Percentiles rank a stretch among this genome's conserved stretches.
Conservation (phyloP, 2,888 invertebrate genomes). For the Hydropsyche betteni region DNA sequence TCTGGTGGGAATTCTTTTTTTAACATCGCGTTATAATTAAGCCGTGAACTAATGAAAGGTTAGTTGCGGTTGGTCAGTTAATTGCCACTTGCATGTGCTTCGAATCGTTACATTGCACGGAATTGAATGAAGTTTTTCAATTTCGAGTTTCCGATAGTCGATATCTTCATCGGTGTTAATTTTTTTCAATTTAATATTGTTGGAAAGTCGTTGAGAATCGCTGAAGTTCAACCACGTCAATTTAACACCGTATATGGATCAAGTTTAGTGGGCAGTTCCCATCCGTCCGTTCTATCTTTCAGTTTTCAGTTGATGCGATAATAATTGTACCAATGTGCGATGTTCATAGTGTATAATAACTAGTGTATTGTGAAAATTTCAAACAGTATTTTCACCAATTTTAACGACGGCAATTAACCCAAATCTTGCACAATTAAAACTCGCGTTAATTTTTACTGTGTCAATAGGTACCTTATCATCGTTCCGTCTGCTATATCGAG, state of each 20-base stretch:
- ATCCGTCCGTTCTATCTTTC: neutral
- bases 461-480: too few species aligned
- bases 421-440: too few species aligned
- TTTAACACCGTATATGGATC: slow-evolving; percentile 19
- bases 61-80: slow-evolving; percentile 20
- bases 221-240: neutral
- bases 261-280: slow-evolving; percentile 8
- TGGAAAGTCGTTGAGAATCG: neutral
- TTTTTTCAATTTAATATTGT: too few species aligned
- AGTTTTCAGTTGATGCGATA: neutral
- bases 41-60: neutral
- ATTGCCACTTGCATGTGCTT: neutral
- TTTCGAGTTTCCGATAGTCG: neutral
- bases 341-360: too few species aligned
- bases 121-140: neutral
- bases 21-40: neutral
- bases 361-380: too few species aligned
- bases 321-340: neutral
- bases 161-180: too few species aligned
- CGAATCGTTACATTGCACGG: neutral
- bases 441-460: too few species aligned
- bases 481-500: too few species aligned
- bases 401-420: too few species aligned
- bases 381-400: too few species aligned
- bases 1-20: too few species aligned